Evolutionary conservation across 2,888 invertebrate genomes (phyloP).

Genomic region (Synergus gifuensis): DNA sequence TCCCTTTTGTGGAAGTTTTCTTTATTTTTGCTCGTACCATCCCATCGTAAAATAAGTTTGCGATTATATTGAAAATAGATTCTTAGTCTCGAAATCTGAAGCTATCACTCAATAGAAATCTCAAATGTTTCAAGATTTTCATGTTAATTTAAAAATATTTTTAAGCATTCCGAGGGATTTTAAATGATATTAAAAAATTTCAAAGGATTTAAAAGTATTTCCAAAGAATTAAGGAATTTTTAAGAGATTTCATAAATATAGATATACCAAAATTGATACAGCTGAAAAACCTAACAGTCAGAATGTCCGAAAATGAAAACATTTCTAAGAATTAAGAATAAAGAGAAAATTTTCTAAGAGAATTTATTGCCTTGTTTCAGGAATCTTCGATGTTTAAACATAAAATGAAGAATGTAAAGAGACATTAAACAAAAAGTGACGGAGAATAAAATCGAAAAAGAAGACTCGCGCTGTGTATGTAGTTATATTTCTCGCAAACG

Average conservation of each 20-base stretch:
- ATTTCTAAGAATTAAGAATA: not conserved
- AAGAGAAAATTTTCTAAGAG: not conserved
- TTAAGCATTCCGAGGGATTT: too few species aligned
- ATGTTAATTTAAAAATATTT: not conserved
- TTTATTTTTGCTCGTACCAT: not conserved
- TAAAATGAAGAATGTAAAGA: not conserved
- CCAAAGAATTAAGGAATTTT: too few species aligned
- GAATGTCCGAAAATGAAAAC: not conserved
- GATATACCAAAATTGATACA: not conserved
- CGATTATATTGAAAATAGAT: too few species aligned
- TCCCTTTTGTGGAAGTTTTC: slow-evolving; percentile 5
- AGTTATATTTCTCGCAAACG: not conserved
- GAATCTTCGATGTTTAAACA: not conserved
- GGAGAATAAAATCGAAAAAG: not conserved
- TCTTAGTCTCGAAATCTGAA: too few species aligned
- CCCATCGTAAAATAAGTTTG: too few species aligned
- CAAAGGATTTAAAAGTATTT: too few species aligned
- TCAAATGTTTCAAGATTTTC: too few species aligned
- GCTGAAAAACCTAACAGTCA: not conserved
- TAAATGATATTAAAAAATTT: too few species aligned
- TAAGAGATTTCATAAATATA: too few species aligned
- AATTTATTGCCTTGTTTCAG: not conserved
- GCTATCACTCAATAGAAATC: too few species aligned
- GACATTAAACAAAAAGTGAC: too few species aligned
- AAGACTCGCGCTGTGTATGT: not conserved